Evolutionary conservation across 2,888 invertebrate species (phyloP).

Genomic region (Aphelenchoides bicaudatus): DNA sequence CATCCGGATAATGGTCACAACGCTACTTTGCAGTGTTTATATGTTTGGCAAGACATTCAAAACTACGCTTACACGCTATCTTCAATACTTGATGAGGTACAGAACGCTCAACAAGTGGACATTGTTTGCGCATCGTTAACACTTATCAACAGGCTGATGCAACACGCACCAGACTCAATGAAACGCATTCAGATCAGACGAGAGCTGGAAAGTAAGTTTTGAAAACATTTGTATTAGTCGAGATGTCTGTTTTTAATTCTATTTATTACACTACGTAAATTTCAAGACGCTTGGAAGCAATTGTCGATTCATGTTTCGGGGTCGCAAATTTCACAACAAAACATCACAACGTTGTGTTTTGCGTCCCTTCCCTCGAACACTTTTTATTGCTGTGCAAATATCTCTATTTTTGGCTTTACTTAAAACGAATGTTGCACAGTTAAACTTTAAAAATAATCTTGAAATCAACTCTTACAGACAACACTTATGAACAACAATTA

Average conservation of each 20-base stretch:
- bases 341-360: no score
- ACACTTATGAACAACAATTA: no score
- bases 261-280: not conserved
- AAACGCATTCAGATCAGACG: slow-evolving; percentile 21
- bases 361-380: no score
- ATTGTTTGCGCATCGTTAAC: slow-evolving; percentile 18
- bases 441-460: no score
- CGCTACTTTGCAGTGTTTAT: slow-evolving; percentile 6
- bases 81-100: slow-evolving; percentile 29
- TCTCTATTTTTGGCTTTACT: no score
- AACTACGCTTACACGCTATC: slow-evolving; percentile 18
- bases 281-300: no score
- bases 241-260: not conserved
- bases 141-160: slow-evolving; percentile 28
- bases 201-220: slow-evolving; percentile 31
- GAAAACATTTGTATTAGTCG: not conserved
- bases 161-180: slow-evolving; percentile 29
- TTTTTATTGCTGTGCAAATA: no score
- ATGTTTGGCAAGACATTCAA: slow-evolving; percentile 22
- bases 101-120: slow-evolving; percentile 23
- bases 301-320: no score
- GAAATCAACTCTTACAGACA: no score
- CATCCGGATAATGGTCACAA: slow-evolving; percentile 13
- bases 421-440: no score
- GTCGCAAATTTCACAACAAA: no score